Evolutionary conservation across 2,888 invertebrate genomes (phyloP).

Genomic region (Macrostomum cliftonense): DNA sequence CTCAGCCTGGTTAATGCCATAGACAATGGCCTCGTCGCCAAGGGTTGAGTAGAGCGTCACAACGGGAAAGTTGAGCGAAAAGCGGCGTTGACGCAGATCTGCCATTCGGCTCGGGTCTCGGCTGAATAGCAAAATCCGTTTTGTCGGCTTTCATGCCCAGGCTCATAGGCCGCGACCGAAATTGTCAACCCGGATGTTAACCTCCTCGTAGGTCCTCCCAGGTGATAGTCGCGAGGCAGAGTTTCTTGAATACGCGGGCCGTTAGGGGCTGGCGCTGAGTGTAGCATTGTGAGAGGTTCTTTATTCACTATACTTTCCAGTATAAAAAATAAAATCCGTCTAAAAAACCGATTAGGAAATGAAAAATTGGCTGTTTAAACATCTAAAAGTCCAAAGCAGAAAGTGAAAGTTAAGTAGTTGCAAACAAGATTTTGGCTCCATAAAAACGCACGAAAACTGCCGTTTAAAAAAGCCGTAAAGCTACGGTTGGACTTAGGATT

Average conservation of each 20-base stretch:
- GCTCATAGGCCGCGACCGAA: slow-evolving; percentile 66
- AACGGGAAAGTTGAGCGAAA: slow-evolving; percentile 80
- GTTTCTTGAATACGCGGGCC: slow-evolving; percentile 7
- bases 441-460: no score
- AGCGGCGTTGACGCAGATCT: slow-evolving; percentile 81
- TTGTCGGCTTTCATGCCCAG: slow-evolving; percentile 53
- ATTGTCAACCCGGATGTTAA: slow-evolving; percentile 53
- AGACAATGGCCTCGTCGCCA: slow-evolving; percentile 83
- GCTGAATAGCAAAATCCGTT: slow-evolving; percentile 79
- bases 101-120: slow-evolving; percentile 93
- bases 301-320: no score
- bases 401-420: no score
- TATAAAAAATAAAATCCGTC: no score
- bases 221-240: slow-evolving; percentile 72
- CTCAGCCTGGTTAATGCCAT: slow-evolving; percentile 89
- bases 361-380: no score
- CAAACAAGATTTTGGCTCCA: no score
- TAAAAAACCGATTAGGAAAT: no score
- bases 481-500: no score
- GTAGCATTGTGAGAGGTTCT: no score
- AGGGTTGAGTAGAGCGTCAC: slow-evolving; percentile 91
- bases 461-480: no score
- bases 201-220: slow-evolving; percentile 65
- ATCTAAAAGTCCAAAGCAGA: no score
- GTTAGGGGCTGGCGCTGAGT: neutral